phyloP scores from a whole-genome alignment of 2,888 invertebrate genomes.

The Parapristionchus giblindavisi region DNA sequence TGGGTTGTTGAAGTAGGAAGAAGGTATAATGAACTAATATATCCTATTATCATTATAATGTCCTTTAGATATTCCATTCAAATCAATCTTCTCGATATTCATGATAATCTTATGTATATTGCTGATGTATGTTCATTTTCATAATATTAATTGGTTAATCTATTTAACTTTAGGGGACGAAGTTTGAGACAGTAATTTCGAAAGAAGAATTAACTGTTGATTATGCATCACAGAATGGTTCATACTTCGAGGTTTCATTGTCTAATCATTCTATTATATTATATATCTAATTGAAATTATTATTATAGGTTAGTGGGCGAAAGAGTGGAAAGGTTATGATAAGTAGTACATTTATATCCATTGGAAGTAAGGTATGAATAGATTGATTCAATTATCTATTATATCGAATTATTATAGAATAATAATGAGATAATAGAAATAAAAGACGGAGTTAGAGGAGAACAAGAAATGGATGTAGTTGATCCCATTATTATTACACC shows the following conservation, averaged over 20 bases:
- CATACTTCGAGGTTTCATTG: constrained; percentile 52
- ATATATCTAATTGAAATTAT: not conserved
- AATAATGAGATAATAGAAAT: too few relatives aligned
- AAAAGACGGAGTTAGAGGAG: constrained; percentile 50
- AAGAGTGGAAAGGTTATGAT: constrained; percentile 50
- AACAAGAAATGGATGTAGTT: constrained; percentile 53
- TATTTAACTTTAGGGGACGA: constrained; percentile 50
- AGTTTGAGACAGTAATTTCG: constrained; percentile 55
- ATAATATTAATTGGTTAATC: not conserved
- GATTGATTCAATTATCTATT: too few relatives aligned
- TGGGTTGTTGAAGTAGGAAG: constrained; percentile 79
- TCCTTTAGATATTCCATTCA: constrained; percentile 49
- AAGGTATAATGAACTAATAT: constrained; percentile 6
- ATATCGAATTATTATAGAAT: too few relatives aligned
- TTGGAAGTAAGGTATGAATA: constrained; percentile 45
- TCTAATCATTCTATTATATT: not conserved
- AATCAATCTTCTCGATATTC: constrained; percentile 54
- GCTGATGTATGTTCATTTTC: constrained; percentile 51
- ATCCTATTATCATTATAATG: not conserved
- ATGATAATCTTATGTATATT: constrained; percentile 61
- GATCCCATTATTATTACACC: constrained; percentile 58
- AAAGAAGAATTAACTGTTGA: constrained; percentile 48
- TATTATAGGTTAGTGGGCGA: constrained; percentile 44
- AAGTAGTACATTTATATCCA: constrained; percentile 47
- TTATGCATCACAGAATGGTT: constrained; percentile 51